A percentile compares a stretch with the other conserved stretches of the same genome.
phyloP scores from a whole-genome alignment of 2,797 vertebrate genomes.

The Periparus ater region DNA sequence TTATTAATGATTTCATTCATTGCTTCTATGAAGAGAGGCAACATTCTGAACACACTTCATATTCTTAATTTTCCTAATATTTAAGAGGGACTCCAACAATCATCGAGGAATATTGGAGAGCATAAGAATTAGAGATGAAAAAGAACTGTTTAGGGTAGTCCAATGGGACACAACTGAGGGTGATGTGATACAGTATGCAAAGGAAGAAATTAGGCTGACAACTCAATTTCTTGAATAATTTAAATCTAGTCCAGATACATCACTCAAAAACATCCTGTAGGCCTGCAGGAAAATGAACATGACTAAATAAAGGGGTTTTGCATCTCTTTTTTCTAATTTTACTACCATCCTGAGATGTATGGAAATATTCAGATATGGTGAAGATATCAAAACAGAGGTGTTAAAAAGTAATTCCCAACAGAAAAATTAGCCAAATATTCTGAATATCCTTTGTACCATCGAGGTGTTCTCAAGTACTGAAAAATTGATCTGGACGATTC shows the following conservation, averaged over 20 bases:
- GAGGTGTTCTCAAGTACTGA: background rate
- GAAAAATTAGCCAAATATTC: background rate
- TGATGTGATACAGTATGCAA: background rate
- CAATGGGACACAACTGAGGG: background rate
- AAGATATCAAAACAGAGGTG: background rate
- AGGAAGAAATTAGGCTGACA: background rate
- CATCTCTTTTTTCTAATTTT: background rate
- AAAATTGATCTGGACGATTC: background rate
- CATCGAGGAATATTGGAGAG: background rate
- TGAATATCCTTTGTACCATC: background rate
- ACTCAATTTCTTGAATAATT: constrained; percentile 14
- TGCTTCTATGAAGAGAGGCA: background rate
- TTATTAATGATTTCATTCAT: background rate
- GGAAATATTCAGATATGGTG: background rate
- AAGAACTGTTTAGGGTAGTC: background rate
- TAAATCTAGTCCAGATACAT: background rate
- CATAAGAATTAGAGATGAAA: background rate
- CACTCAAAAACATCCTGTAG: background rate
- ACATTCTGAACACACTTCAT: background rate
- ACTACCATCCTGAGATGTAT: background rate
- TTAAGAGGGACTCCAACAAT: background rate
- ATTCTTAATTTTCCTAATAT: background rate
- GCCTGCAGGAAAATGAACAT: background rate
- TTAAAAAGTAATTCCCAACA: background rate
- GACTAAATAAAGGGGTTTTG: background rate